A percentile compares a stretch with the other conserved stretches of the same genome.
Conservation (phyloP, 2,113 vertebrate genomes). For the Balaeniceps rex region DNA sequence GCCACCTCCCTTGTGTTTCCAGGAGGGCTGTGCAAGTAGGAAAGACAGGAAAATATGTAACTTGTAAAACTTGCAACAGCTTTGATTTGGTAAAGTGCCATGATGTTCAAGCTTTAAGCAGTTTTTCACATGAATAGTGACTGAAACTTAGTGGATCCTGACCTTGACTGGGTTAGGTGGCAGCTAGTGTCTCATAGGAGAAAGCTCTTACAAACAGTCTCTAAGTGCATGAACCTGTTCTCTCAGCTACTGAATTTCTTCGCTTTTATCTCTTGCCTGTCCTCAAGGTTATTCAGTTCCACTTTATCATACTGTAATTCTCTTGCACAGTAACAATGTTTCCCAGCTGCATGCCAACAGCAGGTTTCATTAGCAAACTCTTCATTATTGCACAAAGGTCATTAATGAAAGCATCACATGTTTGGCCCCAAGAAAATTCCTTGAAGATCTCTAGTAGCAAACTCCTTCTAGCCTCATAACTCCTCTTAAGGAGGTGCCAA, state of each 20-base stretch:
- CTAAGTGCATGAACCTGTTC: neutral
- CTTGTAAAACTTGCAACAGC: neutral
- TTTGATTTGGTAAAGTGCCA: neutral
- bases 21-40: neutral
- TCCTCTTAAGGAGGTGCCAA: neutral
- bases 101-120: neutral
- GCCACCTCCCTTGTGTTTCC: neutral
- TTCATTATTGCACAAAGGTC: neutral
- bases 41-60: neutral
- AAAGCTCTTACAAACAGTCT: neutral
- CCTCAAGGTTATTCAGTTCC: conserved; percentile 14
- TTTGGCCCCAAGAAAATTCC: neutral
- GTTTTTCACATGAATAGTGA: neutral
- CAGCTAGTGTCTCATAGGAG: neutral
- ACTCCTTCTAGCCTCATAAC: neutral
- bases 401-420: neutral
- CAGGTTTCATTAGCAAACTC: conserved; percentile 15
- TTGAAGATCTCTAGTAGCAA: neutral
- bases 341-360: neutral
- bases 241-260: neutral
- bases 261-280: neutral
- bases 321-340: neutral
- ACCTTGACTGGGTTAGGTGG: neutral
- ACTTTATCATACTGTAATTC: neutral
- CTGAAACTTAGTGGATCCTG: neutral